A percentile compares a stretch with the other conserved stretches of the same genome.
phyloP scores from a whole-genome alignment of 2,888 invertebrate species.

The Ametastegia equiseti region DNA sequence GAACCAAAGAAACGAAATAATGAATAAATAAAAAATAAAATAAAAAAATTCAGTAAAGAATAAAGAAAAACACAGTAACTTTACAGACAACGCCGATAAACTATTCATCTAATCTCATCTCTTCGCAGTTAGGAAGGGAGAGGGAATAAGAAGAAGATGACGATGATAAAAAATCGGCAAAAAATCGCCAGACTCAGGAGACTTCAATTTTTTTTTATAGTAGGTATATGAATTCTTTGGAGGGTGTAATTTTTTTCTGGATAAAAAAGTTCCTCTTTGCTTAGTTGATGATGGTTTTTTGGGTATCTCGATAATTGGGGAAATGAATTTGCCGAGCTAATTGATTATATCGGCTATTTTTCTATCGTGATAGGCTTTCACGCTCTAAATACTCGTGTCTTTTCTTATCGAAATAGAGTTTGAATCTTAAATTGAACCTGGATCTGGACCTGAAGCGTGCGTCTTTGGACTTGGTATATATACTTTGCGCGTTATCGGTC shows the following conservation, averaged over 20 bases:
- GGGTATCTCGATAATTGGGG: background rate
- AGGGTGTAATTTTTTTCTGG: background rate
- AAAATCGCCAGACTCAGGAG: background rate
- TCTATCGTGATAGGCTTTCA: background rate
- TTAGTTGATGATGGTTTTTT: background rate
- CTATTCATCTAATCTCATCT: background rate
- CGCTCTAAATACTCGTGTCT: background rate
- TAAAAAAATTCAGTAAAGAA: background rate
- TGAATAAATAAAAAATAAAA: no score
- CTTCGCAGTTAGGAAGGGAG: background rate
- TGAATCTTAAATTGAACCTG: no score
- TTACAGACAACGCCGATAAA: background rate
- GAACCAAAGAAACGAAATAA: no score
- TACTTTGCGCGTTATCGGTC: slow-evolving; percentile 3
- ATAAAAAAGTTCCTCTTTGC: background rate
- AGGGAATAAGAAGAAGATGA: background rate
- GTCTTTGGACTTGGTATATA: background rate
- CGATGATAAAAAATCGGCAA: background rate
- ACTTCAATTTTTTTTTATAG: background rate
- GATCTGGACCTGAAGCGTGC: background rate
- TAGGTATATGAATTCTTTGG: background rate
- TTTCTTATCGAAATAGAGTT: slow-evolving; percentile 3
- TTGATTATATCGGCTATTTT: slow-evolving; percentile 24
- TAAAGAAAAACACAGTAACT: background rate
- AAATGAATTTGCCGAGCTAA: slow-evolving; percentile 14